Percentiles rank a stretch among this genome's conserved stretches.
phyloP scores from a whole-genome alignment of 2,113 vertebrate genomes.

The Engraulis encrasicolus region DNA sequence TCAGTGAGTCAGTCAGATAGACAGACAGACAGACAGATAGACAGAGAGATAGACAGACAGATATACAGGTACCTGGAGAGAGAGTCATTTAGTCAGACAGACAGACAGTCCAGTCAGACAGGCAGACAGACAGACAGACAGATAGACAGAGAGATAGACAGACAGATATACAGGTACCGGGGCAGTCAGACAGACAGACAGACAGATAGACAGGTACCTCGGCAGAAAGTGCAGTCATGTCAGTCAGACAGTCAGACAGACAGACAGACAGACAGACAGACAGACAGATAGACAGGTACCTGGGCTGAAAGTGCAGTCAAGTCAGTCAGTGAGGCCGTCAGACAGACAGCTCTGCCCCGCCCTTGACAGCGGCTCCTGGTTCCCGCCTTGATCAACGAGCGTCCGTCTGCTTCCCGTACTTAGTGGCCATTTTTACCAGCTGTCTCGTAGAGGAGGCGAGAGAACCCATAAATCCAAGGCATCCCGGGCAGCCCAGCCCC shows the following conservation, averaged over 20 bases:
- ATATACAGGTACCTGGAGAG: too few species aligned
- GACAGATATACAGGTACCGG: too few species aligned
- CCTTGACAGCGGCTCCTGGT: neutral
- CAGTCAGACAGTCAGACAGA: neutral
- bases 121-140: neutral
- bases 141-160: neutral
- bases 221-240: too few species aligned
- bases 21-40: neutral
- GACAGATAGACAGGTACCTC: neutral
- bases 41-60: neutral
- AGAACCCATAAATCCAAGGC: neutral
- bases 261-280: too few species aligned
- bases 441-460: neutral
- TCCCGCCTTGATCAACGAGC: neutral
- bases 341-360: neutral
- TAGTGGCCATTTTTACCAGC: neutral
- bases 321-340: too few species aligned
- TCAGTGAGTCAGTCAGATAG: neutral
- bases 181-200: too few species aligned
- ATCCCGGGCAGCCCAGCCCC: neutral
- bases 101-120: neutral
- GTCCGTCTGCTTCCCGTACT: neutral
- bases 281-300: neutral
- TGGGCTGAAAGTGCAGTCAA: too few species aligned
- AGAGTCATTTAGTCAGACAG: too few species aligned